Conservation (phyloP, 2,888 invertebrate genomes). For the Oscheius sp. region DNA sequence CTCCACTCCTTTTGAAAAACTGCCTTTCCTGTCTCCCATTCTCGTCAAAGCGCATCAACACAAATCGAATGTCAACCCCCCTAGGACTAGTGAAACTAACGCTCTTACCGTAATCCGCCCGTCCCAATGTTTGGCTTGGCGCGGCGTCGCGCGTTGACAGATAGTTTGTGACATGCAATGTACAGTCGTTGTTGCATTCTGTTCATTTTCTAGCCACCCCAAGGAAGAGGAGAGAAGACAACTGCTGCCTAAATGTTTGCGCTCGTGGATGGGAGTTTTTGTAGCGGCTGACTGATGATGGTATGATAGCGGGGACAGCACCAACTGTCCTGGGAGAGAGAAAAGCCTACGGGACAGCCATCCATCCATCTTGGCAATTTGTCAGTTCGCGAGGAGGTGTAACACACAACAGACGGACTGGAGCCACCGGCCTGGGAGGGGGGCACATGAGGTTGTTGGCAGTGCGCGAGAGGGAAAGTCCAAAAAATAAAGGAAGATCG, state of each 20-base stretch:
- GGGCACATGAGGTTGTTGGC: too few relatives aligned
- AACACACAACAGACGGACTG: constrained; percentile 31
- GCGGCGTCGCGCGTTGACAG: constrained; percentile 27
- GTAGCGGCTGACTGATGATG: constrained; percentile 34
- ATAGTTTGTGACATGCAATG: constrained; percentile 26
- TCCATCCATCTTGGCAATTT: constrained; percentile 36
- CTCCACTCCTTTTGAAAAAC: not conserved
- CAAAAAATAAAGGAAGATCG: not conserved
- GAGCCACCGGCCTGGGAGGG: constrained; percentile 6
- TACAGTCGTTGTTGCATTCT: constrained; percentile 32
- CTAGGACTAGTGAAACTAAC: constrained; percentile 17
- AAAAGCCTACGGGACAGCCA: constrained; percentile 1
- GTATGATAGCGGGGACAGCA: constrained; percentile 29
- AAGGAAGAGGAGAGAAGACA: constrained; percentile 1
- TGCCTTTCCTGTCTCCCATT: constrained; percentile 1
- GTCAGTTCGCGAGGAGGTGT: constrained; percentile 34
- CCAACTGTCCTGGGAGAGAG: constrained; percentile 9
- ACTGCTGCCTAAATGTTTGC: constrained; percentile 11
- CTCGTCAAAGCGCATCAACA: not conserved
- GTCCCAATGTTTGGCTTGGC: constrained; percentile 29
- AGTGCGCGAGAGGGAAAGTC: not conserved
- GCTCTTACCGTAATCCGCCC: constrained; percentile 34
- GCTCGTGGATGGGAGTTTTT: constrained; percentile 24
- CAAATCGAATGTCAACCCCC: constrained; percentile 26
- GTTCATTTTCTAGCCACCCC: not conserved